Evolutionary conservation across 2,797 vertebrate species (phyloP), one percentile per base, ranked within the genome.

Genomic region (Schizopygopsis malacanthus): DNA sequence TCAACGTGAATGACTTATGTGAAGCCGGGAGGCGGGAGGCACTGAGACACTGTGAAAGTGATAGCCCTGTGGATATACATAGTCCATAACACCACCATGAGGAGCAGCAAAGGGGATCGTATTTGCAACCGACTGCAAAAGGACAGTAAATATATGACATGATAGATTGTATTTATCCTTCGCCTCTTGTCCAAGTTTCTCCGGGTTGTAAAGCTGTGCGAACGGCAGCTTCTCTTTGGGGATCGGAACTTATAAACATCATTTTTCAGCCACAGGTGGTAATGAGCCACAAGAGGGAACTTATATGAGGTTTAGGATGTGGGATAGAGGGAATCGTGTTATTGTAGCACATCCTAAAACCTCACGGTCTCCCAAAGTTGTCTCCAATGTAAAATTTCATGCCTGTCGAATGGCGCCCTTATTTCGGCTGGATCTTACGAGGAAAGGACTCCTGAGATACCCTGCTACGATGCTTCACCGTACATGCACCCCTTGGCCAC

Each of bases 301-400:
- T 81, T 80, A 82, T 73, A 56, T 70, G 69, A 79, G 82, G 43
- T 71, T 83, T 81, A 87, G 88, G 75, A 79, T 80, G 81, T 84
- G 82, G 81, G 37, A 82, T 76, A 81, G 81, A 71, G 75, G 85
- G 86, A 80, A 83, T 76, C 50, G n/a, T 86, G 87, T 85, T 82
- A 86, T 88, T 89, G 71, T 84, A 81, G 85, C 83, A 81, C 84
- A 79, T 87, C 87, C 61, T 65, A 86, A 79, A 85, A 77, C 79
- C 79, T n/a, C 54, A 71, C 84, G 47, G n/a, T 41, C 72, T 86
- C 82, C 85, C 85, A 47, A 72, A 45, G 61, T 59, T 54, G 72
- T 89, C 89, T 88, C 89, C 61, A n/a, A 45, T 72, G 89, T 82
- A 67, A 76, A 41, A 90, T 90, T 88, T 88, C 87, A 90, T 37